Evolutionary conservation across 23 tunicate species (phyloP), one percentile per base, ranked within the genome.

Genomic region (Halocynthia roretzi): DNA sequence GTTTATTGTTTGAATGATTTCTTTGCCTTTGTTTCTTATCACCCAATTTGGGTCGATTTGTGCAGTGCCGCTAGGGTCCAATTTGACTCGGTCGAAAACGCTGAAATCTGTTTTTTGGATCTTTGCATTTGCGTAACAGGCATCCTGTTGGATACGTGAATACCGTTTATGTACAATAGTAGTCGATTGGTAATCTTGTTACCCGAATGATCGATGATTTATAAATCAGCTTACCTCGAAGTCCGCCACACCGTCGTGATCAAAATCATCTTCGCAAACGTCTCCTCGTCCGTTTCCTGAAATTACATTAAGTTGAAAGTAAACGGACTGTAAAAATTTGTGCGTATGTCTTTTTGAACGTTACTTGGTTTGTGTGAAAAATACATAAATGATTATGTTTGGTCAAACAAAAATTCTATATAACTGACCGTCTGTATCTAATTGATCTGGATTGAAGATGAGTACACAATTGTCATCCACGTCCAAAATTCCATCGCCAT

Each of bases 11-110:
- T 94, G 98, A 51, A 94, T 81, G n/a, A 94, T 55, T 80, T 94
- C 98, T 84, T 83, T 94, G 17, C 98, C 98, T 65, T 81, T 70
- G 75, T 94, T 77, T 51, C 88, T 52, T 7, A 94, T 84, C 44
- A 82, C 82, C 98, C 98, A 94, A 52, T 80, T 72, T 5, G 98
- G 98, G 57, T 94, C 98, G 22, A 83, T 63, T 72, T 94, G 98
- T 11, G 88, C 81, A 14, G 81, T 70, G 62, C 98, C 98, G 52
- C 50, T 68, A 6, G 98, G 98, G 64, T 94, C 98, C 15, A 94
- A 86, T 14, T 78, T 78, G 56, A 94, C 78, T 85, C 77, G 87
- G 82, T 94, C 98, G 71, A 63, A 85, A 22, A 69, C 76, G 20
- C 84, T 76, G 77, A 94, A 94, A 65, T 87, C 90, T 40, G 98